phyloP scores from a whole-genome alignment of 2,113 vertebrate species.

The Pimephales promelas region DNA sequence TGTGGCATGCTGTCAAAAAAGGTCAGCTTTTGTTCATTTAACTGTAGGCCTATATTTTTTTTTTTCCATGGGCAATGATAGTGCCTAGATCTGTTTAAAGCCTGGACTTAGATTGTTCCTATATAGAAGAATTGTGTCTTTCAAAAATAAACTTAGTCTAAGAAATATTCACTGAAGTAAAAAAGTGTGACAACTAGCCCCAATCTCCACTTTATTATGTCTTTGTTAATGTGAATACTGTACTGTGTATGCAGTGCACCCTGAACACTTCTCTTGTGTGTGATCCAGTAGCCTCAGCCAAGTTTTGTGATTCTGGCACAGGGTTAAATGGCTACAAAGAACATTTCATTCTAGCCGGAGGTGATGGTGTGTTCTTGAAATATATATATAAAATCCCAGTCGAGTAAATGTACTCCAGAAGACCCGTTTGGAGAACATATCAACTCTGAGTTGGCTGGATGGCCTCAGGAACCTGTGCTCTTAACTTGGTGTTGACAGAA shows the following conservation, averaged over 20 bases:
- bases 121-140: not conserved
- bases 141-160: not conserved
- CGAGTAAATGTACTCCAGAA: slow-evolving; percentile 75
- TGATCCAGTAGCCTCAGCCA: slow-evolving; percentile 4
- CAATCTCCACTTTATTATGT: not conserved
- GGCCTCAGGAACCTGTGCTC: slow-evolving; percentile 67
- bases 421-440: slow-evolving; percentile 65
- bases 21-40: not conserved
- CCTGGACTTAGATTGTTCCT: not conserved
- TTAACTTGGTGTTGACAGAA: slow-evolving; percentile 59
- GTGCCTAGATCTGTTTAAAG: not conserved
- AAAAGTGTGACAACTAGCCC: slow-evolving; percentile 14
- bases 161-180: not conserved
- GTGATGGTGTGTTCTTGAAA: slow-evolving; percentile 65
- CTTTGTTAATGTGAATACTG: not conserved
- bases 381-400: slow-evolving; percentile 60
- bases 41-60: not conserved
- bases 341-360: slow-evolving; percentile 62
- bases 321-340: slow-evolving; percentile 64
- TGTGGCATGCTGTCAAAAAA: not conserved
- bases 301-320: slow-evolving; percentile 35
- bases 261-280: not conserved
- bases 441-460: slow-evolving; percentile 60
- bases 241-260: not conserved
- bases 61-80: not conserved